A percentile compares a stretch with the other conserved stretches of the same genome.
phyloP scores from a whole-genome alignment of 2,888 invertebrate species.

The Monopis laevigella region DNA sequence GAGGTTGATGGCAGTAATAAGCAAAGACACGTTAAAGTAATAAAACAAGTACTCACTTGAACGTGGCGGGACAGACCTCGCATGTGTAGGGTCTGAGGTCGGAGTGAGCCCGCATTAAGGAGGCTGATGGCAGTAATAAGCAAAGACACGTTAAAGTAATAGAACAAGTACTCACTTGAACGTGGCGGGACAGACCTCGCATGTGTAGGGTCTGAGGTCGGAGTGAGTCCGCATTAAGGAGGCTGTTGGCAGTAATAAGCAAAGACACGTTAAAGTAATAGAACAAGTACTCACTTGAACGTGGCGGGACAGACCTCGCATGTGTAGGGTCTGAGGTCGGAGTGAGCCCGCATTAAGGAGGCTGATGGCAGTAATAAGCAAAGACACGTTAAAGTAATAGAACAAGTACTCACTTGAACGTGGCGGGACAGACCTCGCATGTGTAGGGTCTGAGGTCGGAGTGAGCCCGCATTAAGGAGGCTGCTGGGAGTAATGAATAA shows the following conservation, averaged over 20 bases:
- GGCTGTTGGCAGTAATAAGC: too few species aligned
- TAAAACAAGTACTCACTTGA: slow-evolving; percentile 37
- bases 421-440: slow-evolving; percentile 42
- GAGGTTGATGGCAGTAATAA: too few species aligned
- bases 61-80: slow-evolving; percentile 41
- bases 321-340: slow-evolving; percentile 41
- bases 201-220: slow-evolving; percentile 41
- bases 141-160: too few species aligned
- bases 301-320: slow-evolving; percentile 44
- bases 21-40: too few species aligned
- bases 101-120: too few species aligned
- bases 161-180: slow-evolving; percentile 40
- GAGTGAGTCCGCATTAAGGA: too few species aligned
- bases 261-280: too few species aligned
- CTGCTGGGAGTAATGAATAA: too few species aligned
- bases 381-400: not conserved
- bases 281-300: slow-evolving; percentile 38
- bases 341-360: too few species aligned
- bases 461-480: too few species aligned
- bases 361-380: too few species aligned
- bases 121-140: too few species aligned
- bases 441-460: slow-evolving; percentile 44
- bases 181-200: slow-evolving; percentile 41
- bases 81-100: slow-evolving; percentile 45
- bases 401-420: slow-evolving; percentile 38